Percentiles rank a stretch among this genome's conserved stretches.
Conservation (phyloP, 1,140 invertebrate species). For the Sycophila sp. region DNA sequence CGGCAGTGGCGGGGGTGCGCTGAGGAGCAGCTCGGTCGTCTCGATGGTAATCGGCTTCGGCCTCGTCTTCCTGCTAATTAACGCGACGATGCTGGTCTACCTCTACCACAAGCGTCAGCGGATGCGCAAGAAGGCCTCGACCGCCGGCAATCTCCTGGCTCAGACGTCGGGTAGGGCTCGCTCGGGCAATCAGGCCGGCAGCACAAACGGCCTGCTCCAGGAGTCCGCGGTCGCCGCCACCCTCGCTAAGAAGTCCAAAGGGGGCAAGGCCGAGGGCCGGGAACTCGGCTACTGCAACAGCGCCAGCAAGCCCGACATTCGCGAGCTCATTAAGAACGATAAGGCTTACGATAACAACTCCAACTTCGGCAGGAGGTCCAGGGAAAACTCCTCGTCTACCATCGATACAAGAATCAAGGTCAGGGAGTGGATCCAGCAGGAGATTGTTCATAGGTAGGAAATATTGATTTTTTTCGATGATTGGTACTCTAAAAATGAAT, state of each 20-base stretch:
- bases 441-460: constrained; percentile 71
- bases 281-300: constrained; percentile 53
- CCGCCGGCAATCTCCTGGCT: not conserved
- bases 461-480: no score
- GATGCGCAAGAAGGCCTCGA: constrained; percentile 63
- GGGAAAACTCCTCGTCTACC: constrained; percentile 80
- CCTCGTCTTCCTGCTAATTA: constrained; percentile 83
- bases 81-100: constrained; percentile 78
- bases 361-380: constrained; percentile 71
- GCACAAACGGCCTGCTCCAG: not conserved
- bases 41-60: constrained; percentile 81
- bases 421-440: constrained; percentile 83
- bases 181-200: not conserved
- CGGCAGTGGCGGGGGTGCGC: constrained; percentile 18
- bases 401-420: constrained; percentile 87
- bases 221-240: not conserved
- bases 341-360: constrained; percentile 71
- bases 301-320: constrained; percentile 61
- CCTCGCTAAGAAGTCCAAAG: constrained; percentile 46
- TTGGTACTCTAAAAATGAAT: no score
- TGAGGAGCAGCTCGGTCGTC: constrained; percentile 66
- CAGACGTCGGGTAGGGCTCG: constrained; percentile 55
- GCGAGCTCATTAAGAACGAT: constrained; percentile 64
- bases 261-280: constrained; percentile 43
- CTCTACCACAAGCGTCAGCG: constrained; percentile 80